Percentiles rank a stretch among this genome's conserved stretches.
phyloP scores from a whole-genome alignment of 2,113 vertebrate species.

The Genyomyrus donnyi region DNA sequence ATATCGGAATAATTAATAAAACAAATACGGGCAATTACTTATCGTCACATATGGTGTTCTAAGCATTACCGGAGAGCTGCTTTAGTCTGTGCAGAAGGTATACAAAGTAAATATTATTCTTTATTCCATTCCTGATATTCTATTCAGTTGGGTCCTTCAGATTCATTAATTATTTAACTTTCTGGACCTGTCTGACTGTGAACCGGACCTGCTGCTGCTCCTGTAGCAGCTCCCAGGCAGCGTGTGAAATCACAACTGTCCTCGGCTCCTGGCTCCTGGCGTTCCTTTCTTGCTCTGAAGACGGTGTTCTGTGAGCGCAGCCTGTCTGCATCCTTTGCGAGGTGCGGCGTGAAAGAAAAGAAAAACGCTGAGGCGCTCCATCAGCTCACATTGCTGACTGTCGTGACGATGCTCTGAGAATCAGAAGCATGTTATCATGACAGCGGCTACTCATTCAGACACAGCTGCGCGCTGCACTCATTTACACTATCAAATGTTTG shows the following conservation, averaged over 20 bases:
- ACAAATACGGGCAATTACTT: background rate
- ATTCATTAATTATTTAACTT: slow-evolving; percentile 6
- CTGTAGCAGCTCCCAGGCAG: background rate
- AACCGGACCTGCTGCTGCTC: background rate
- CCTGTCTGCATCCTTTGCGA: background rate
- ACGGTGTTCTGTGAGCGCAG: background rate
- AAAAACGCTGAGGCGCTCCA: background rate
- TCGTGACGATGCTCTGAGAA: background rate
- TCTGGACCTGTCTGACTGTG: background rate
- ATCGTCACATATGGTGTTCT: background rate
- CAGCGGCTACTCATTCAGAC: background rate
- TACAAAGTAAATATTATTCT: background rate
- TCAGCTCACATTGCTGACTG: background rate
- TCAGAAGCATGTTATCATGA: background rate
- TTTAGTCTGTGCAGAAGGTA: background rate
- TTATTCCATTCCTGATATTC: background rate
- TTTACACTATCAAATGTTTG: background rate
- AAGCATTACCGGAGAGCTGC: background rate
- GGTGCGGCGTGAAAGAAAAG: background rate
- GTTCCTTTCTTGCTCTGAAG: background rate
- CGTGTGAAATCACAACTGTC: background rate
- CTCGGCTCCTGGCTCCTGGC: background rate
- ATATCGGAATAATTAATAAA: background rate
- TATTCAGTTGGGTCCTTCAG: background rate
- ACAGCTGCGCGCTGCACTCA: background rate